Conservation (phyloP, 1,140 invertebrate genomes). For the Patella vulgata region DNA sequence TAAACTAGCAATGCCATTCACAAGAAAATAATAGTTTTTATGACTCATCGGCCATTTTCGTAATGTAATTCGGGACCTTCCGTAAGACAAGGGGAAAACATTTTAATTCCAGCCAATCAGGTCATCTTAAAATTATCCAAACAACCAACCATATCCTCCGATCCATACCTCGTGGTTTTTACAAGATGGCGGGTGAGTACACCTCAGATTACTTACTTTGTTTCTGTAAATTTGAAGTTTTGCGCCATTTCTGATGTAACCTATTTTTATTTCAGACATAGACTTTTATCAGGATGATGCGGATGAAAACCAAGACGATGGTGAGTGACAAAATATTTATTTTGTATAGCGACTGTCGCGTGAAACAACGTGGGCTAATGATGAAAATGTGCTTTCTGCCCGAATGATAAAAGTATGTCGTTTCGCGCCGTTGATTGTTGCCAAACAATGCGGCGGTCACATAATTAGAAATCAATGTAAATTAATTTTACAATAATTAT, state of each 20-base stretch:
- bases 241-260: constrained; percentile 42
- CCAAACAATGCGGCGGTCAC: constrained; percentile 15
- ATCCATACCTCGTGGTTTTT: constrained; percentile 62
- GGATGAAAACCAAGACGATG: constrained; percentile 58
- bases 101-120: constrained; percentile 49
- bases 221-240: constrained; percentile 54
- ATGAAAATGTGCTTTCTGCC: constrained; percentile 42
- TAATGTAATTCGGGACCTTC: constrained; percentile 39
- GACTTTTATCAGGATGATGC: constrained; percentile 60
- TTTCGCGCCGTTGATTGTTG: constrained; percentile 45
- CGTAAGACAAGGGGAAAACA: constrained; percentile 35
- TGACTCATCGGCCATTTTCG: constrained; percentile 50
- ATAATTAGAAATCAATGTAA: constrained; percentile 8
- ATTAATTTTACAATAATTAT: constrained; percentile 12
- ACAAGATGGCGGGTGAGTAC: constrained; percentile 67
- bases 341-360: constrained; percentile 31
- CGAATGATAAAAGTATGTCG: constrained; percentile 28
- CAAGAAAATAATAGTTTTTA: constrained; percentile 21
- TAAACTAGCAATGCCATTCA: too few relatives aligned
- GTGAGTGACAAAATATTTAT: constrained; percentile 51
- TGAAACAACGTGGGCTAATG: constrained; percentile 40
- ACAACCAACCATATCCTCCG: constrained; percentile 53
- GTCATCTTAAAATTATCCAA: constrained; percentile 31
- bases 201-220: constrained; percentile 60
- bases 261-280: constrained; percentile 62